These are phyloP conservation scores for Neodiprion pinetum DNA, from an alignment of 1,140 invertebrate species.

Conservation along the genomic window DNA sequence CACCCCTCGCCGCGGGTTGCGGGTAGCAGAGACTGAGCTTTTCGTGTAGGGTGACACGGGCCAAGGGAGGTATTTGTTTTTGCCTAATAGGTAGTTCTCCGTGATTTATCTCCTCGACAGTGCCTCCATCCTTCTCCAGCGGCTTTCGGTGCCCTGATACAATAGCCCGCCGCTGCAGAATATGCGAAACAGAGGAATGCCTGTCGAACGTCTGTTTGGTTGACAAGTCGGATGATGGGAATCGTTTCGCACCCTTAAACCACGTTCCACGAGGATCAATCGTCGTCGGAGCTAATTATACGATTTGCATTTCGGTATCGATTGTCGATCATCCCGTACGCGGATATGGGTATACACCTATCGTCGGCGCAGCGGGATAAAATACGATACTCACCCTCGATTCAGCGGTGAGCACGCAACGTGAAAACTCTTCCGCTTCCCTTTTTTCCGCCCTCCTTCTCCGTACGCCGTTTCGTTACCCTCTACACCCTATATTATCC, in stretches of 20 bases:
- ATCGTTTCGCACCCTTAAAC: too few relatives aligned
- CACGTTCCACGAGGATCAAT: too few relatives aligned
- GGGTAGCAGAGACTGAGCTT: neutral
- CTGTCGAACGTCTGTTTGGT: too few relatives aligned
- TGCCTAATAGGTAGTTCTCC: neutral
- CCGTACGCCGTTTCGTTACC: too few relatives aligned
- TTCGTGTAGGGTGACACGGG: slow-evolving; percentile 4
- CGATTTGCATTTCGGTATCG: neutral
- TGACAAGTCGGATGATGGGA: too few relatives aligned
- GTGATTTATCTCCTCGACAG: neutral
- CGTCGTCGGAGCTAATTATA: too few relatives aligned
- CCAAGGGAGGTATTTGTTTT: neutral
- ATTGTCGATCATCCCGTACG: neutral
- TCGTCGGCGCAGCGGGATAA: neutral
- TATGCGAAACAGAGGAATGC: too few relatives aligned
- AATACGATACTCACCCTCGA: neutral
- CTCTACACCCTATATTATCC: too few relatives aligned
- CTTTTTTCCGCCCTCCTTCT: too few relatives aligned
- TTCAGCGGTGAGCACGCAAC: neutral
- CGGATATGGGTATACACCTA: neutral
- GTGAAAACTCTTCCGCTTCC: neutral
- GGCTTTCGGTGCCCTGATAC: too few relatives aligned
- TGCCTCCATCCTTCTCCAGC: too few relatives aligned
- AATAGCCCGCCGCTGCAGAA: too few relatives aligned
- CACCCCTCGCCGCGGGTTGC: neutral